Conservation (phyloP, 2,888 invertebrate genomes). For the Stenoptilia bipunctidactyla region DNA sequence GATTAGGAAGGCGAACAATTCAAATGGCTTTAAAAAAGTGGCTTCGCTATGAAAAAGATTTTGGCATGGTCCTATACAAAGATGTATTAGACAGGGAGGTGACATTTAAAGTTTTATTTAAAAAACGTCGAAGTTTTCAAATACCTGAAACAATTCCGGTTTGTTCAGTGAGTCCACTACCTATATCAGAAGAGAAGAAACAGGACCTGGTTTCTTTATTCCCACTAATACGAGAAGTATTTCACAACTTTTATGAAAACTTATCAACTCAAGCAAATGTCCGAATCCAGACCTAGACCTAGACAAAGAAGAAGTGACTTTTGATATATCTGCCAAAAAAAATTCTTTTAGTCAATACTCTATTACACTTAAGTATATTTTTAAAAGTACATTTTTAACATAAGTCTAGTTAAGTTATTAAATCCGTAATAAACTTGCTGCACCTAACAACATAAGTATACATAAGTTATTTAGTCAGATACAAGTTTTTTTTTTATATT, state of each 20-base stretch:
- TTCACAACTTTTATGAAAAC: conserved; percentile 4
- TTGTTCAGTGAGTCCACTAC: conserved; percentile 2
- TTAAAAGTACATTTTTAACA: not conserved
- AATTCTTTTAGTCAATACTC: not conserved
- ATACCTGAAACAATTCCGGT: conserved; percentile 2
- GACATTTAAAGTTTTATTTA: conserved; percentile 1
- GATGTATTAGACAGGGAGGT: not conserved
- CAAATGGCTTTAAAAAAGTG: too few relatives aligned
- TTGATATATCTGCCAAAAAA: not conserved
- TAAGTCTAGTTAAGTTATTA: conserved; percentile 2
- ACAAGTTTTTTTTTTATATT: too few relatives aligned
- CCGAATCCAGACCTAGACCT: conserved; percentile 2
- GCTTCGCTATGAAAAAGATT: too few relatives aligned
- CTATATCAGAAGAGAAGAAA: conserved; percentile 2
- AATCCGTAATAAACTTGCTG: not conserved
- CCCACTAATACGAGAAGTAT: conserved; percentile 4
- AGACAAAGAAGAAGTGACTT: not conserved
- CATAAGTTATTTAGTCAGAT: too few relatives aligned
- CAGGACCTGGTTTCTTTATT: conserved; percentile 4
- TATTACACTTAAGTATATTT: not conserved
- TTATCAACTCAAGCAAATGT: conserved; percentile 5
- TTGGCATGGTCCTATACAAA: too few relatives aligned
- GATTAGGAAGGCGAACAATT: too few relatives aligned
- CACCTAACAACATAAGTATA: conserved; percentile 2
- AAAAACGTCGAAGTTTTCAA: conserved; percentile 1